Evolutionary conservation across 1,140 invertebrate genomes (phyloP).

Genomic region (Pseudomyrmex concolor): DNA sequence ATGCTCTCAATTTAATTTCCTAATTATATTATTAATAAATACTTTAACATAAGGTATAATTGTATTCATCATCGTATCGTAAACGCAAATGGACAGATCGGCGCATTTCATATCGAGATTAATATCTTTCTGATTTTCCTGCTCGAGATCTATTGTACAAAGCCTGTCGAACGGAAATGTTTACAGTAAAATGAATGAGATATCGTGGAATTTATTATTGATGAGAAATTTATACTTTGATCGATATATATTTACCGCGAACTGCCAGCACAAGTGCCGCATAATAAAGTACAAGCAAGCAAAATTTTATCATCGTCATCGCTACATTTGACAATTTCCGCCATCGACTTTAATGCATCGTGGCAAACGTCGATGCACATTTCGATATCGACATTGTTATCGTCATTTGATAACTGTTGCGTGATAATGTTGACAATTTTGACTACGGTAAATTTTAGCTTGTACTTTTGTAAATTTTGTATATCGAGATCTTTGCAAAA

Average conservation of each 20-base stretch:
- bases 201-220: neutral
- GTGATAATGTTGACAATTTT: constrained; percentile 57
- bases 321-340: constrained; percentile 51
- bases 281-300: constrained; percentile 25
- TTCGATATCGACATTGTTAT: constrained; percentile 5
- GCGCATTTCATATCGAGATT: too few species aligned
- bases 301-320: constrained; percentile 49
- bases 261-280: constrained; percentile 50
- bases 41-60: constrained; percentile 67
- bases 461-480: constrained; percentile 3
- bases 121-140: neutral
- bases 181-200: neutral
- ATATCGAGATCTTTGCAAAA: constrained; percentile 46
- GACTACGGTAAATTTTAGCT: constrained; percentile 32
- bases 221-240: too few species aligned
- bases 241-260: constrained; percentile 39
- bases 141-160: neutral
- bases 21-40: constrained; percentile 12
- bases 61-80: constrained; percentile 42
- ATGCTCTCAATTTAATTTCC: neutral
- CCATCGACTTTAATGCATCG: constrained; percentile 53
- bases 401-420: neutral
- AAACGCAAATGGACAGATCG: constrained; percentile 9
- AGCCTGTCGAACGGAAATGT: constrained; percentile 24
- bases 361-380: constrained; percentile 49